Conservation (phyloP, 2,797 vertebrate species). For the Pseudocheirus occidentalis region DNA sequence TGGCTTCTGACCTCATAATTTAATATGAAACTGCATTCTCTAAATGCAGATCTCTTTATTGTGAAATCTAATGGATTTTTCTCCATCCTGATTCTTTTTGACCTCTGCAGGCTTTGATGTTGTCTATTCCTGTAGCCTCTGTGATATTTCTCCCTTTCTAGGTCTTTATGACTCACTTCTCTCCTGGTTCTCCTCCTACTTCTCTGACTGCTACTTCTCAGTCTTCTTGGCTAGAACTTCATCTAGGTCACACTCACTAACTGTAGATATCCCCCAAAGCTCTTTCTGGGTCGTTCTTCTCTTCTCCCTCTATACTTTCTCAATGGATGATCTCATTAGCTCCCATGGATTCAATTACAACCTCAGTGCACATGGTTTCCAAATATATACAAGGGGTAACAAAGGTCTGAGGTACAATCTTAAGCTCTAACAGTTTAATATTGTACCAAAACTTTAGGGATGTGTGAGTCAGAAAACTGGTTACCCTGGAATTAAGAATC, state of each 20-base stretch:
- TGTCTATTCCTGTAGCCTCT: background rate
- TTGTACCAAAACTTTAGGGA: background rate
- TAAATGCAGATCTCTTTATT: background rate
- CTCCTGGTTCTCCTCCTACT: background rate
- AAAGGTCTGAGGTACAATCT: background rate
- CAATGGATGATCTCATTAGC: background rate
- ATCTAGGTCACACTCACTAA: background rate
- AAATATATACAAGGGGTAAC: background rate
- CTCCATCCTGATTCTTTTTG: background rate
- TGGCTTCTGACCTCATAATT: background rate
- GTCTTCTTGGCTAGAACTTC: background rate
- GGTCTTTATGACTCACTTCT: background rate
- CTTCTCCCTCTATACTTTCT: background rate
- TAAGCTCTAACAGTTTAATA: background rate
- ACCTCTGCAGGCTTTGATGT: background rate
- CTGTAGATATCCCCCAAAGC: background rate
- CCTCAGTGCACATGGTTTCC: background rate
- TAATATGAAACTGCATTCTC: background rate
- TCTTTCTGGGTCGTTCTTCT: background rate
- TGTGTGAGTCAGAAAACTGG: no score
- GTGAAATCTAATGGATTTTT: background rate
- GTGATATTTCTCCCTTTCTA: background rate
- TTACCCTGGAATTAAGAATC: no score
- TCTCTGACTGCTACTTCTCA: background rate
- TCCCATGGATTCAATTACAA: background rate